phyloP scores from a whole-genome alignment of 2,113 vertebrate genomes.

The Notechis scutatus region DNA sequence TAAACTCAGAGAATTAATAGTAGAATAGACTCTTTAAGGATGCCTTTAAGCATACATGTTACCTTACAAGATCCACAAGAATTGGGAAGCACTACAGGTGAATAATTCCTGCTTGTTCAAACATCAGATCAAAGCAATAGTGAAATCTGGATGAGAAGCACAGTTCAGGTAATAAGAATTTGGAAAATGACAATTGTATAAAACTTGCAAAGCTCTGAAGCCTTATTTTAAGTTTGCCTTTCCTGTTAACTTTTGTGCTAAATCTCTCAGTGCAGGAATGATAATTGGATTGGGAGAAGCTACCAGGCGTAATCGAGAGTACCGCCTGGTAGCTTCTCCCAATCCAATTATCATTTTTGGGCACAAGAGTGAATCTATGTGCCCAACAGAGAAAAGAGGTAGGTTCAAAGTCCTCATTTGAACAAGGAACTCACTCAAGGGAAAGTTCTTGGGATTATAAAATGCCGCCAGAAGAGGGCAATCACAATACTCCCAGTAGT shows the following conservation, averaged over 20 bases:
- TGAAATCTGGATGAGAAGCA: not conserved
- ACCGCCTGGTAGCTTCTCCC: not conserved
- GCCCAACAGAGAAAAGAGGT: not conserved
- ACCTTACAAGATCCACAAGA: not conserved
- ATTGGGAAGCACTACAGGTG: not conserved
- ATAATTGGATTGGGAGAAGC: too few species aligned
- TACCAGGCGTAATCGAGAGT: not conserved
- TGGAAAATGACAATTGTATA: not conserved
- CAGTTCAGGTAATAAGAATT: not conserved
- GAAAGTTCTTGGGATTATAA: not conserved
- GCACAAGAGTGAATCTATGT: not conserved
- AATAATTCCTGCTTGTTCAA: not conserved
- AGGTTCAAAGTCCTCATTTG: not conserved
- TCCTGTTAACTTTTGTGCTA: not conserved
- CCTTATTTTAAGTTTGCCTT: not conserved
- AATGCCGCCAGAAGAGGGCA: constrained; percentile 6
- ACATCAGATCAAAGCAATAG: not conserved
- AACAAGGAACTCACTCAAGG: not conserved
- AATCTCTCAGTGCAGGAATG: not conserved
- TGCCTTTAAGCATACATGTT: not conserved
- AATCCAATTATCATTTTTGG: not conserved
- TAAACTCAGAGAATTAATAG: not conserved
- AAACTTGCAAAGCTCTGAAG: not conserved
- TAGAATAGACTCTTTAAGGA: not conserved
- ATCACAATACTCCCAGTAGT: not conserved